Conservation (phyloP, 2,797 vertebrate genomes). For the Phalanger gymnotis region DNA sequence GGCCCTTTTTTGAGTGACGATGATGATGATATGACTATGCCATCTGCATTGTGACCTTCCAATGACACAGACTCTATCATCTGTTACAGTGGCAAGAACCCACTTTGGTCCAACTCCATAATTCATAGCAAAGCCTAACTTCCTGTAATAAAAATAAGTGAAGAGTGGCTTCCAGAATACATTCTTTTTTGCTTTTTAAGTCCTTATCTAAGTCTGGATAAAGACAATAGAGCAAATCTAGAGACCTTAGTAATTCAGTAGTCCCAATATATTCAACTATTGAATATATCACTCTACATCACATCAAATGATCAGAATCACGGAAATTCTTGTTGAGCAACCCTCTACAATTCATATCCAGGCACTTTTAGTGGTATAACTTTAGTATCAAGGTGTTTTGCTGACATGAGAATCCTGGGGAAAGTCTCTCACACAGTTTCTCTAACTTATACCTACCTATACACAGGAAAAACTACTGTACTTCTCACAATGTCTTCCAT, state of each 20-base stretch:
- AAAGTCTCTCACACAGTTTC: background rate
- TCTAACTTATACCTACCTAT: background rate
- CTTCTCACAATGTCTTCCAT: background rate
- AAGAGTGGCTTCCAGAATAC: background rate
- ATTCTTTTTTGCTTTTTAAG: background rate
- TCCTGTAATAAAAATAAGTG: background rate
- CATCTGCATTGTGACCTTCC: background rate
- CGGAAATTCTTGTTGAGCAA: background rate
- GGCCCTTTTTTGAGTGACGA: background rate
- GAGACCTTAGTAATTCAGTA: background rate
- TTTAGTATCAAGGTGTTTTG: background rate
- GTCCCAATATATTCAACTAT: background rate
- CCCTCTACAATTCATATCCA: background rate
- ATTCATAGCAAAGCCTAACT: background rate
- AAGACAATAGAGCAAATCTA: background rate
- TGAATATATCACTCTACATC: background rate
- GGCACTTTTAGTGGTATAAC: background rate
- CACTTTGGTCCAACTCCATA: background rate
- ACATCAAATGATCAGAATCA: background rate
- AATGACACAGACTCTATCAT: background rate
- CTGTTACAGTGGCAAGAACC: background rate
- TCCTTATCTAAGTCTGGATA: background rate
- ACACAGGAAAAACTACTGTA: background rate
- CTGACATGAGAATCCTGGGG: background rate
- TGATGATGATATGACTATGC: background rate